Conservation (phyloP, 2,888 invertebrate species). For the Thereva nobilitata region DNA sequence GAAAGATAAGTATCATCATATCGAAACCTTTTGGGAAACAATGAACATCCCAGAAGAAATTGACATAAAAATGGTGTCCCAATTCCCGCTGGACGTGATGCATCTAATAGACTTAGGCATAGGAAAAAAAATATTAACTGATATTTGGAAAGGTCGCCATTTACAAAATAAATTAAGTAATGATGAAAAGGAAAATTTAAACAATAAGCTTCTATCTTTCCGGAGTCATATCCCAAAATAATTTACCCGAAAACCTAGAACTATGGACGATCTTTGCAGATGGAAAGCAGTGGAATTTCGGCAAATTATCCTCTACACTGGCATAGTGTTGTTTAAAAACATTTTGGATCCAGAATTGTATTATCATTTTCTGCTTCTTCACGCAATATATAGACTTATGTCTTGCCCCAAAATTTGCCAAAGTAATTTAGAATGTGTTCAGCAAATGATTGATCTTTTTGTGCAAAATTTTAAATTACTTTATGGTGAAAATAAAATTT, state of each 20-base stretch:
- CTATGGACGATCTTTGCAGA: neutral
- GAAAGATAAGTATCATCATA: slow-evolving; percentile 3
- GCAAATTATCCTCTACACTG: slow-evolving; percentile 10
- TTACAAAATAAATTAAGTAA: neutral
- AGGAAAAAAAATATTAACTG: slow-evolving; percentile 26
- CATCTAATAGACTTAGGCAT: slow-evolving; percentile 39
- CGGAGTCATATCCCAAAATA: slow-evolving; percentile 27
- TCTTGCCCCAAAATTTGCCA: slow-evolving; percentile 9
- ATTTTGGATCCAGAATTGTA: slow-evolving; percentile 11
- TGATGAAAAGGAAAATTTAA: slow-evolving; percentile 15
- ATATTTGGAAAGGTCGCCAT: slow-evolving; percentile 9
- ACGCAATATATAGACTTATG: slow-evolving; percentile 2
- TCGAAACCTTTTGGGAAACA: slow-evolving; percentile 4
- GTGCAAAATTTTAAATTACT: slow-evolving; percentile 8
- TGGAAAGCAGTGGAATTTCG: slow-evolving; percentile 15
- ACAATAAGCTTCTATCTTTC: neutral
- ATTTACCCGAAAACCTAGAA: slow-evolving; percentile 25
- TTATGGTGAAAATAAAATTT: slow-evolving; percentile 20
- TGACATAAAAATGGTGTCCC: slow-evolving; percentile 25
- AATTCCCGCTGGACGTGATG: slow-evolving; percentile 38
- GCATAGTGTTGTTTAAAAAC: slow-evolving; percentile 8
- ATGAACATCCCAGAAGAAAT: slow-evolving; percentile 14
- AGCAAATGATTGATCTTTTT: slow-evolving; percentile 14
- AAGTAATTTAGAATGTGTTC: slow-evolving; percentile 7
- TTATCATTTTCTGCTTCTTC: slow-evolving; percentile 19